phyloP scores from a whole-genome alignment of 2,113 vertebrate species.

The Edolisoma coerulescens region DNA sequence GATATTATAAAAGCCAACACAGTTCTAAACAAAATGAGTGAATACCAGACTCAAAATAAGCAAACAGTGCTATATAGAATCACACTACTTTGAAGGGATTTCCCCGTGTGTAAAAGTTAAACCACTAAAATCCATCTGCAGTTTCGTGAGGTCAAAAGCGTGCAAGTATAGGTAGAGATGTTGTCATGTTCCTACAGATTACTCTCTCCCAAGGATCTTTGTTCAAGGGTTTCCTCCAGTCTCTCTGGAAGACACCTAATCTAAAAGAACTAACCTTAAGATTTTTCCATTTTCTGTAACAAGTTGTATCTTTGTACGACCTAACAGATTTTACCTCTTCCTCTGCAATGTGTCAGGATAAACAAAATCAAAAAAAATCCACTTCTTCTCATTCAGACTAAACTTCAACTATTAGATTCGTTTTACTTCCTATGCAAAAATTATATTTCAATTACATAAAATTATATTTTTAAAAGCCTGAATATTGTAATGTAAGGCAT shows the following conservation, averaged over 20 bases:
- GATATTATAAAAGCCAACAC: background rate
- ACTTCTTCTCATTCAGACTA: background rate
- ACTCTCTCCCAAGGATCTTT: background rate
- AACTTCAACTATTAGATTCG: background rate
- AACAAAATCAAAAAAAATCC: background rate
- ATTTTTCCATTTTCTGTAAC: background rate
- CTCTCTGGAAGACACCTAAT: background rate
- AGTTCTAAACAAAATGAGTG: background rate
- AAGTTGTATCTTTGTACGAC: fast-evolving
- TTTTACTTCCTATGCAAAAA: background rate
- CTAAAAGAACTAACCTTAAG: background rate
- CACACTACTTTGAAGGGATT: background rate
- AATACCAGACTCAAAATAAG: background rate
- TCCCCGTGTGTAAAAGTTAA: fast-evolving
- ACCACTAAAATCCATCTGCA: background rate
- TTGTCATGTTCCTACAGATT: background rate
- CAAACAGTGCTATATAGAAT: background rate
- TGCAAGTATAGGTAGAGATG: background rate
- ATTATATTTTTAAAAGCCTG: background rate
- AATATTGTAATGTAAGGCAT: background rate
- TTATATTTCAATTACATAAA: background rate
- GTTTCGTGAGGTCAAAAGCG: background rate
- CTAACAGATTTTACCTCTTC: background rate
- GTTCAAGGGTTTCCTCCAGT: background rate
- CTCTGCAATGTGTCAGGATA: background rate